phyloP scores from a whole-genome alignment of 2,113 vertebrate genomes.

The Oryzias curvinotus region DNA sequence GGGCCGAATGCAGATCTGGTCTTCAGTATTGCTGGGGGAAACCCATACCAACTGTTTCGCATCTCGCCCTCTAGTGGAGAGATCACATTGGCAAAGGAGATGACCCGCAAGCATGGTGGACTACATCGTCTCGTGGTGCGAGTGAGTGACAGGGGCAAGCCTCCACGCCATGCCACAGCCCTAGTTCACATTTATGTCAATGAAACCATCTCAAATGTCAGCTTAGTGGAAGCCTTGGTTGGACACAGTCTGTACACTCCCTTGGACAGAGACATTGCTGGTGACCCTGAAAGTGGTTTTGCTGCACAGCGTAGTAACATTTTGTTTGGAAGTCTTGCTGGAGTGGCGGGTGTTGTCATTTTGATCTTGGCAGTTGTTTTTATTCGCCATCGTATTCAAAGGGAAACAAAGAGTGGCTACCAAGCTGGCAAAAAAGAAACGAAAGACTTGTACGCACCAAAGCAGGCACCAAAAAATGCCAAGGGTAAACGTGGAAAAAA shows the following conservation, averaged over 20 bases:
- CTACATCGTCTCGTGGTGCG: conserved; percentile 94
- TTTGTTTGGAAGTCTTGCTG: conserved; percentile 92
- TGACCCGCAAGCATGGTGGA: conserved; percentile 90
- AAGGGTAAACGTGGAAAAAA: conserved; percentile 94
- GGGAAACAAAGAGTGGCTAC: conserved; percentile 96
- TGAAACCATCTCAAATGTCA: conserved; percentile 93
- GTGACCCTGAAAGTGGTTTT: conserved; percentile 91
- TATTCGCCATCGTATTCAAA: conserved; percentile 91
- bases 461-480: conserved; percentile 87
- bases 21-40: conserved; percentile 92
- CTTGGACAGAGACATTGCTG: conserved; percentile 93
- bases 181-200: conserved; percentile 98
- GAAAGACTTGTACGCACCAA: conserved; percentile 96
- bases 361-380: conserved; percentile 91
- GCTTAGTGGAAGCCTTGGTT: conserved; percentile 89
- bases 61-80: conserved; percentile 90
- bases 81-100: conserved; percentile 93
- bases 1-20: conserved; percentile 90
- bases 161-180: conserved; percentile 87
- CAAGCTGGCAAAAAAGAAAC: conserved; percentile 98
- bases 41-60: conserved; percentile 94
- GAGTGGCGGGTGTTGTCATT: conserved; percentile 91
- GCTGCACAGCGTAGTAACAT: conserved; percentile 94
- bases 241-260: conserved; percentile 97
- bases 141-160: conserved; percentile 94